Base-by-base conservation (phyloP, 2,888 invertebrate genomes). In the Onchidella celtica region DNA sequence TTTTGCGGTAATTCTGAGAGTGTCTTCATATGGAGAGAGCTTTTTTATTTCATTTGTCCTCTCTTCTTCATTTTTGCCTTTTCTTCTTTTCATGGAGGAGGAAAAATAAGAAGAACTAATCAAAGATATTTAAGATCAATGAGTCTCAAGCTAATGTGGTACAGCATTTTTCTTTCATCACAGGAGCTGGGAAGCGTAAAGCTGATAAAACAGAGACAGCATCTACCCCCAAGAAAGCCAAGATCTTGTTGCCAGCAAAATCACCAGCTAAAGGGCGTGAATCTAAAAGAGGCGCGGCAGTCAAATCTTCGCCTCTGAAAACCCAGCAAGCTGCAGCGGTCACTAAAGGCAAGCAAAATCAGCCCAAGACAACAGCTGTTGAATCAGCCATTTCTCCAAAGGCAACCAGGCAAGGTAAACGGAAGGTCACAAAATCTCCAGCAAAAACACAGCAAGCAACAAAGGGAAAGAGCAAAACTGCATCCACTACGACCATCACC, bases 161-260 rank as follows among this genome's bases (percentile, higher is more conserved):
- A n/a, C n/a, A n/a, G n/a, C n/a, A n/a, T n/a, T n/a, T n/a, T n/a
- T n/a, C n/a, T 69, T 77, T 36, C 40, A 32, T 36, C n/a, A 11
- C 36, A 78, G 78, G 69, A 21, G 77, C 32, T 34, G 24, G 17
- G 1, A 78, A 78, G 32, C 78, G 78, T 9, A 78, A 69, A 40
- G 78, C 78, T 59, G 78, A 17, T 11, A 14, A 21, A 9, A 3
- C 55, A 34, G 34, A 21, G n/a, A 6, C 38, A 0, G 2, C 38
- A 40, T 34, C 34, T 4, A 2, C 63, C 36, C 6, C 34, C 21
- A 79, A 72, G n/a, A 79, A 65, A 63, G 34, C 36, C 21, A 78
- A 61, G 61, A 27, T 69, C 2, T 32, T 24, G 11, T 38, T 61
- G 34, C 36, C 66, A 32, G 40, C 38, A 27, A 24, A 59, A 17